Percentiles rank a stretch among this genome's conserved stretches.
phyloP scores from a whole-genome alignment of 2,113 vertebrate species.

The Cairina moschata region DNA sequence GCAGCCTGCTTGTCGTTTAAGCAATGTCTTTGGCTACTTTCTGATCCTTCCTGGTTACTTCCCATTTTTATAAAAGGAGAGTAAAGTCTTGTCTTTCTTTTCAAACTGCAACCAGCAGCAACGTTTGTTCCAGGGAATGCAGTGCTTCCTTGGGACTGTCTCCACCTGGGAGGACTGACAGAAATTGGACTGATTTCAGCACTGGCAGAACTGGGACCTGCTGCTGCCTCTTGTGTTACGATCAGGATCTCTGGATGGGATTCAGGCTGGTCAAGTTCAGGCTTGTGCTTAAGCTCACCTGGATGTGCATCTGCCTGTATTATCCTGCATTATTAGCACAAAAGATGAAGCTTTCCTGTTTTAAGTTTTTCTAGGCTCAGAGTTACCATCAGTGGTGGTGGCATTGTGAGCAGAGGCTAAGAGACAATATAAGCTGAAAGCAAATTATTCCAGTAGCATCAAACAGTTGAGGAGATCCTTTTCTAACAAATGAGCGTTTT shows the following conservation, averaged over 20 bases:
- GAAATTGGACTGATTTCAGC: background rate
- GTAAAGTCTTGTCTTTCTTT: background rate
- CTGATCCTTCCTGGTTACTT: background rate
- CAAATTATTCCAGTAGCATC: background rate
- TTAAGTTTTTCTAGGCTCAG: background rate
- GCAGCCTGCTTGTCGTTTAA: background rate
- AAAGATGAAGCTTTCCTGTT: background rate
- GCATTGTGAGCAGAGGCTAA: background rate
- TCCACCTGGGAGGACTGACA: fast-evolving
- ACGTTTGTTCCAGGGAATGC: too few relatives aligned
- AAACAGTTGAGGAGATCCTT: background rate
- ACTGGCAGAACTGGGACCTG: background rate
- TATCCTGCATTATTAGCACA: background rate
- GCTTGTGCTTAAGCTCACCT: background rate
- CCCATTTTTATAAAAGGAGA: background rate
- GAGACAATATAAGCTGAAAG: background rate
- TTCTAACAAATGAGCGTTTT: background rate
- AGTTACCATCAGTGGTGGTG: background rate
- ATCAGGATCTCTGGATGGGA: background rate
- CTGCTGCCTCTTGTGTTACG: background rate
- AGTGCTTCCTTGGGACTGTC: background rate
- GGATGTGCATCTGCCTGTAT: background rate
- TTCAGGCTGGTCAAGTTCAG: background rate
- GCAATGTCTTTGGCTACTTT: background rate
- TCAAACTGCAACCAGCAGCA: background rate